Percentiles rank a stretch among this genome's conserved stretches.
phyloP scores from a whole-genome alignment of 2,888 invertebrate species.

The Lochmaea crataegi region DNA sequence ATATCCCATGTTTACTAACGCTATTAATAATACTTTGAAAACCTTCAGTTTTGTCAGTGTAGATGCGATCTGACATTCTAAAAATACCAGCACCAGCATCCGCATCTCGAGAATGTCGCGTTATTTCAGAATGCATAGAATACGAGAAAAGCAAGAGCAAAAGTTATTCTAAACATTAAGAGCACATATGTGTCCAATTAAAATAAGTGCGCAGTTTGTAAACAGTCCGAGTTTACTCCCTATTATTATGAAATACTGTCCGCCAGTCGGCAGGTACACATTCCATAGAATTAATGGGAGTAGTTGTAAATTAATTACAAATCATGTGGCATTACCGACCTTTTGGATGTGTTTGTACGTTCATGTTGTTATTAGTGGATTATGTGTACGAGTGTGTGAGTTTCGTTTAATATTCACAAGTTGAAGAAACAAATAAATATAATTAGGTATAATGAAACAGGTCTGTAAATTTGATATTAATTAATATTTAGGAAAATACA shows the following conservation, averaged over 20 bases:
- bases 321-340: conserved; percentile 8
- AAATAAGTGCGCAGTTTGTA: conserved; percentile 40
- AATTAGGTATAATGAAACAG: background rate
- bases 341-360: background rate
- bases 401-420: background rate
- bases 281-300: conserved; percentile 19
- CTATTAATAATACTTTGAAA: background rate
- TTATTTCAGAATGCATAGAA: background rate
- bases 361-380: background rate
- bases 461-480: background rate
- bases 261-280: conserved; percentile 26
- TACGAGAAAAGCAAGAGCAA: conserved; percentile 10
- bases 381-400: background rate
- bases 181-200: conserved; percentile 45
- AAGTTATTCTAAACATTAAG: conserved; percentile 39
- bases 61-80: conserved; percentile 10
- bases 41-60: background rate
- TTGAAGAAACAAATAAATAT: background rate
- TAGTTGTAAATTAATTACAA: conserved; percentile 15
- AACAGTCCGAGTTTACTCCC: conserved; percentile 32
- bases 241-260: conserved; percentile 39
- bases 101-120: conserved; percentile 22
- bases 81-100: conserved; percentile 20
- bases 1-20: background rate
- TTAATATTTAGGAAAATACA: too few species aligned